phyloP scores from a whole-genome alignment of 2,113 vertebrate genomes.

The Xyrauchen texanus region DNA sequence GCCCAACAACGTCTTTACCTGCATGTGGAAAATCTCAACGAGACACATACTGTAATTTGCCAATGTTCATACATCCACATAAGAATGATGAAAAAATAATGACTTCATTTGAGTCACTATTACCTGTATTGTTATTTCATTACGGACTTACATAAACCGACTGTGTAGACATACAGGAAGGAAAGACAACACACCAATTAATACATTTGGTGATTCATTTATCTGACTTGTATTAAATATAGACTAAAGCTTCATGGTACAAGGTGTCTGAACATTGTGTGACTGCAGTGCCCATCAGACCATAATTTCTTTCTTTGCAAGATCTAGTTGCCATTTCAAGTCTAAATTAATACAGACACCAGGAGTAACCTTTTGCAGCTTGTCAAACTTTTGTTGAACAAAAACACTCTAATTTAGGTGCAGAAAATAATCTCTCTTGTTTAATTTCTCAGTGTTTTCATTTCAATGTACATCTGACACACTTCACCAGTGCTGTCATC shows the following conservation, averaged over 20 bases:
- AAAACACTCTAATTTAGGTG: slow-evolving; percentile 1
- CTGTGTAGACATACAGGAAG: background rate
- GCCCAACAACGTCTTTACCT: too few relatives aligned
- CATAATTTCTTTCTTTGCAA: background rate
- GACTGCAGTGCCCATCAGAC: slow-evolving; percentile 2
- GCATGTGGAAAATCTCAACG: background rate
- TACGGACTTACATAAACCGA: slow-evolving; percentile 1
- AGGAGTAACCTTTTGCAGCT: slow-evolving; percentile 17
- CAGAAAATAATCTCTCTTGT: slow-evolving; percentile 11
- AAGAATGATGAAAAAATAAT: background rate
- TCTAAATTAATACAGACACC: slow-evolving; percentile 1
- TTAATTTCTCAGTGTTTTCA: slow-evolving; percentile 28
- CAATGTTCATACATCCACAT: background rate
- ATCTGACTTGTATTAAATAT: background rate
- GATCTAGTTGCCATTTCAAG: slow-evolving; percentile 1
- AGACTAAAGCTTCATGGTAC: background rate
- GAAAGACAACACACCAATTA: too few relatives aligned
- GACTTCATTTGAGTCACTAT: background rate
- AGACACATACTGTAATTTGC: too few relatives aligned
- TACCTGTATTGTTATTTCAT: background rate
- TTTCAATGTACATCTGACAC: slow-evolving; percentile 1
- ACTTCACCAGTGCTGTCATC: slow-evolving; percentile 13
- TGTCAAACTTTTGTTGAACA: background rate
- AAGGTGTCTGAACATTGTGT: background rate
- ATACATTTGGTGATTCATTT: slow-evolving; percentile 2